A percentile compares a stretch with the other conserved stretches of the same genome.
Evolutionary conservation across 2,888 invertebrate genomes (phyloP).

Genomic region (Lycophotia porphyrea): DNA sequence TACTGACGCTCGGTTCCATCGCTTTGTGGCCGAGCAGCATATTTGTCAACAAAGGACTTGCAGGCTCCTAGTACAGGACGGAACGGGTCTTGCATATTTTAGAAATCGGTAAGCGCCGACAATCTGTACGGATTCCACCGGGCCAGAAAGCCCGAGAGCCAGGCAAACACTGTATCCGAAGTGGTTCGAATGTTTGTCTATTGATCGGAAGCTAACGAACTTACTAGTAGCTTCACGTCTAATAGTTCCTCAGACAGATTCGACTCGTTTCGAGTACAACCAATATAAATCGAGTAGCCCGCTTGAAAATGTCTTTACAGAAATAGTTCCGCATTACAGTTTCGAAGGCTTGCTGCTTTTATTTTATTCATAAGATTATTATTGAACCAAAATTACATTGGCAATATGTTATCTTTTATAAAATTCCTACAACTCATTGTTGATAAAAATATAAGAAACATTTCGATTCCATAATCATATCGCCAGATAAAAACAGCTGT

Average conservation of each 20-base stretch:
- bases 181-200: conserved; percentile 67
- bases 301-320: conserved; percentile 39
- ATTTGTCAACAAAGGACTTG: conserved; percentile 56
- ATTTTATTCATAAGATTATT: conserved; percentile 36
- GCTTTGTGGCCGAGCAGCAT: conserved; percentile 44
- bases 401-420: conserved; percentile 27
- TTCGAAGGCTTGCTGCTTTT: conserved; percentile 20
- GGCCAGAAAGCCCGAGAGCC: conserved; percentile 62
- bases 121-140: conserved; percentile 68
- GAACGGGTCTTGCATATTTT: conserved; percentile 76
- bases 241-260: conserved; percentile 62
- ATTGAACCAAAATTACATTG: background rate
- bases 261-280: conserved; percentile 58
- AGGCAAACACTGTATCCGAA: conserved; percentile 69
- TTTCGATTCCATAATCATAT: conserved; percentile 3
- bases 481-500: conserved; percentile 15
- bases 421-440: conserved; percentile 3
- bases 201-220: conserved; percentile 70
- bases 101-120: conserved; percentile 73
- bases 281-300: conserved; percentile 46
- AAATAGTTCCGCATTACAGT: conserved; percentile 22
- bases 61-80: conserved; percentile 63
- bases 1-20: conserved; percentile 11
- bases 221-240: conserved; percentile 68
- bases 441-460: conserved; percentile 8